Conservation (phyloP, 1,140 invertebrate genomes). For the Hestina assimilis region DNA sequence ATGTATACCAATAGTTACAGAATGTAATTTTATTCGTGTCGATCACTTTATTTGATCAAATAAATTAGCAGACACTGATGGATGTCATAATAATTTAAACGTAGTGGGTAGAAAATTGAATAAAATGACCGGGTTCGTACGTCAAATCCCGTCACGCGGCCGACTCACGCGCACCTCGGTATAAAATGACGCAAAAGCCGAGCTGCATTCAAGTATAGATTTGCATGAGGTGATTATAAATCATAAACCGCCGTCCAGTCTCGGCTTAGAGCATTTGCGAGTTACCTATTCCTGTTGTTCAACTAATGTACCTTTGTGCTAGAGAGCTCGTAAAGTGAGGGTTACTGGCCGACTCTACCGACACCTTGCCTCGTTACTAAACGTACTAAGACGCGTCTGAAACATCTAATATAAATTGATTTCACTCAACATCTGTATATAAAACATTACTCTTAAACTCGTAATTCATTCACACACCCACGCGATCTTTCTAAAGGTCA, state of each 20-base stretch:
- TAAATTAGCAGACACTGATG: conserved; percentile 30
- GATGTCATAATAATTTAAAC: conserved; percentile 39
- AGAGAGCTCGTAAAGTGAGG: conserved; percentile 45
- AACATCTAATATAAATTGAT: background rate
- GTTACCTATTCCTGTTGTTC: conserved; percentile 57
- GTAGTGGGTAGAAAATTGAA: conserved; percentile 48
- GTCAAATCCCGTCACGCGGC: conserved; percentile 30
- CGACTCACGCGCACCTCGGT: conserved; percentile 17
- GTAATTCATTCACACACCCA: conserved; percentile 12
- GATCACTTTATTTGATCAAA: conserved; percentile 17
- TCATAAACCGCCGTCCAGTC: conserved; percentile 47
- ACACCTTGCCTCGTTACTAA: conserved; percentile 19
- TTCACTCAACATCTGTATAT: background rate
- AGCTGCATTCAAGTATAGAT: conserved; percentile 50
- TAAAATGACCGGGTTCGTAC: conserved; percentile 41
- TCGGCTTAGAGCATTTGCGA: conserved; percentile 36
- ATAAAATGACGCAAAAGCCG: conserved; percentile 17
- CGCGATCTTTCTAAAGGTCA: conserved; percentile 5
- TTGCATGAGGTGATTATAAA: conserved; percentile 64
- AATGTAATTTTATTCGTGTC: background rate
- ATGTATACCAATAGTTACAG: too few species aligned
- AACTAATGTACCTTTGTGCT: conserved; percentile 60
- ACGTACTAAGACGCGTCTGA: background rate
- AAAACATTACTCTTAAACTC: background rate
- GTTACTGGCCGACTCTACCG: conserved; percentile 50